Evolutionary conservation across 2,888 invertebrate species (phyloP), one percentile per base, ranked within the genome.

Genomic region (Phengaris alcon): DNA sequence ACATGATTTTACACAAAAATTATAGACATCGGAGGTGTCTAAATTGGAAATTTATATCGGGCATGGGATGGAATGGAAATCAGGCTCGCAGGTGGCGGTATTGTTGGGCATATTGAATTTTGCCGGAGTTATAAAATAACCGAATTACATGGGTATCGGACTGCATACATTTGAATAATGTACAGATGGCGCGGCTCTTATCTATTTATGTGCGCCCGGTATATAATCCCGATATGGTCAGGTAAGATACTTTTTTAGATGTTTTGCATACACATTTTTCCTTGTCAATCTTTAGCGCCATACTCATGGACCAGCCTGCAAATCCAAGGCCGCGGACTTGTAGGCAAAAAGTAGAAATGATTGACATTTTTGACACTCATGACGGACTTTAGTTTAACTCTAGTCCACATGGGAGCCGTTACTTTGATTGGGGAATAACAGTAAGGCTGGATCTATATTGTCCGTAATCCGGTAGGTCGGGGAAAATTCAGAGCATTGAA

Each of bases 91-190:
- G 87, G 87, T 88, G 88, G 85, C 85, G 82, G 84, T 87, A 86
- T 87, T 88, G 88, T 88, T 88, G 84, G 78, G 85, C 84, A 89
- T 89, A 89, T 89, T 89, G 88, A 89, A 89, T 89, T 87, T 85
- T 81, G 82, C 82, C 82, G 84, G 82, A 87, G 83, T 88, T 88
- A 86, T 86, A 87, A 88, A 86, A 87, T 87, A 87, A 86, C 83
- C 83, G 85, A 85, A 88, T 87, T 87, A 87, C 87, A 86, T 84
- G 82, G 81, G 76, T 78, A 79, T 79, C 76, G 64, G 79, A 79
- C 79, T 79, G 79, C 79, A 77, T 78, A 79, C 78, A 80, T 81
- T 79, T 78, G 79, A 79, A 80, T 81, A 79, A 79, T 80, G 77
- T 75, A 75, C 79, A 79, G 78, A 76, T 78, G 79, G 59, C 68